A percentile compares a stretch with the other conserved stretches of the same genome.
These are phyloP conservation scores for Dryobates pubescens DNA, from an alignment of 2,797 vertebrate species.

Conservation along the genomic window DNA sequence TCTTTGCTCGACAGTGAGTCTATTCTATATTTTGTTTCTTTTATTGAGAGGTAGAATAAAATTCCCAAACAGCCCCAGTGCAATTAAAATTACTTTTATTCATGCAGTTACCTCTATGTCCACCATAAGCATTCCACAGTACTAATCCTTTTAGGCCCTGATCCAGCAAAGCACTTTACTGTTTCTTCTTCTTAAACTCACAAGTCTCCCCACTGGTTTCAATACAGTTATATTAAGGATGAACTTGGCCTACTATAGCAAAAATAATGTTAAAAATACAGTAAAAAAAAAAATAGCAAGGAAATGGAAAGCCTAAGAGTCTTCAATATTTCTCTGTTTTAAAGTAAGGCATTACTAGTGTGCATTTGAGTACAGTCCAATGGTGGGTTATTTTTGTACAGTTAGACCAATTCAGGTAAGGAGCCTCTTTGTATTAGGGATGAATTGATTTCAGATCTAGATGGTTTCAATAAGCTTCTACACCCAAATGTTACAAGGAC, in stretches of 20 bases:
- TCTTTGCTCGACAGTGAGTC: neutral
- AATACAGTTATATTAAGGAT: slow-evolving; percentile 42
- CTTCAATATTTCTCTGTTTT: slow-evolving; percentile 24
- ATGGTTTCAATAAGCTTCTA: slow-evolving; percentile 46
- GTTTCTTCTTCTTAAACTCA: slow-evolving; percentile 57
- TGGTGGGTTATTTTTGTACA: slow-evolving; percentile 25
- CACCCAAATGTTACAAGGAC: slow-evolving; percentile 50
- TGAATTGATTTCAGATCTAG: slow-evolving; percentile 56
- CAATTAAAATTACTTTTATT: slow-evolving; percentile 67
- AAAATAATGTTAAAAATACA: slow-evolving; percentile 53
- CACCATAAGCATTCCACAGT: slow-evolving; percentile 32
- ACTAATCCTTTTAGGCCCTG: slow-evolving; percentile 72
- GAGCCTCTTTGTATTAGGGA: slow-evolving; percentile 16
- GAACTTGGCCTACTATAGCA: slow-evolving; percentile 40
- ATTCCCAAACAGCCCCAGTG: slow-evolving; percentile 19
- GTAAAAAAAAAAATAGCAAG: slow-evolving; percentile 40
- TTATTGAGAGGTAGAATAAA: slow-evolving; percentile 42
- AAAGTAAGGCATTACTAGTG: neutral
- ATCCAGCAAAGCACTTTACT: slow-evolving; percentile 71
- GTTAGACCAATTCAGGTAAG: slow-evolving; percentile 36
- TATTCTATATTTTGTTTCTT: neutral
- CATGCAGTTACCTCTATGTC: slow-evolving; percentile 39
- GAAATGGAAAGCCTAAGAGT: slow-evolving; percentile 29
- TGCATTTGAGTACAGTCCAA: neutral
- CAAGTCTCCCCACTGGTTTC: slow-evolving; percentile 52